These are phyloP conservation scores for Falco rusticolus DNA, from an alignment of 2,797 vertebrate species.

Conservation along the genomic window DNA sequence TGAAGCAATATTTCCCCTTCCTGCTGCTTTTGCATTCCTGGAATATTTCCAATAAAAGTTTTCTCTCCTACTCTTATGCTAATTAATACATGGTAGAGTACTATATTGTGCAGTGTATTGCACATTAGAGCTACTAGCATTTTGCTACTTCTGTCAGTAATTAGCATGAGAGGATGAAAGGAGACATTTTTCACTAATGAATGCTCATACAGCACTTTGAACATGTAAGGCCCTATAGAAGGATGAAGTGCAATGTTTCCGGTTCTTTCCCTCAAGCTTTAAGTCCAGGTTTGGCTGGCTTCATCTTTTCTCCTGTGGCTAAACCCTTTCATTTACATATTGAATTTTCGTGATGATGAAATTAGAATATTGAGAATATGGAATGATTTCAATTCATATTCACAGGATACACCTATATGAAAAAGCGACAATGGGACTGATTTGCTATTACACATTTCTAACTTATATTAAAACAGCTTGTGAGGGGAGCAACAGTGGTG, in stretches of 20 bases:
- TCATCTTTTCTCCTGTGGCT: background rate
- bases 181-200: conserved; percentile 37
- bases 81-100: background rate
- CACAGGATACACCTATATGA: background rate
- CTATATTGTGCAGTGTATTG: background rate
- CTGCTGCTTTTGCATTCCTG: background rate
- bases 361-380: background rate
- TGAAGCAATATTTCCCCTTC: background rate
- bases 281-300: background rate
- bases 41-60: background rate
- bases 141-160: conserved; percentile 11
- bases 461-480: background rate
- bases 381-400: background rate
- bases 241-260: background rate
- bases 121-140: background rate
- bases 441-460: background rate
- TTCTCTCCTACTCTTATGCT: background rate
- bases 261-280: background rate
- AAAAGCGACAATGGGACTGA: background rate
- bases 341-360: background rate
- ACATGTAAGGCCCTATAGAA: background rate
- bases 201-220: background rate
- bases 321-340: background rate
- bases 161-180: conserved; percentile 33
- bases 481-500: background rate